Conservation (phyloP, 2,113 vertebrate species). For the Scomber colias region DNA sequence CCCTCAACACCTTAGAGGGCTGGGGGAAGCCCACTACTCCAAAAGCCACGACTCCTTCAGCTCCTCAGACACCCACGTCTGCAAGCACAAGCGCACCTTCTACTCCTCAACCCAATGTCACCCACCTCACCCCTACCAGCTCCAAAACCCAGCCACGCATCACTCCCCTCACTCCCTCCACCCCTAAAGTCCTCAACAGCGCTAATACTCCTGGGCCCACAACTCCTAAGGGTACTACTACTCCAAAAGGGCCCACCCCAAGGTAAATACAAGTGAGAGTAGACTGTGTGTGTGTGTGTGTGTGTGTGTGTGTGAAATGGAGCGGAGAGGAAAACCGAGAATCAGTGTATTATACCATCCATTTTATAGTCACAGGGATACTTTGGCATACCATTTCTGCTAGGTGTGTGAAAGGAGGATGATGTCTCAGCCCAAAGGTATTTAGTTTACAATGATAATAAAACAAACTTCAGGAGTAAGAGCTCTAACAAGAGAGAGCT, state of each 20-base stretch:
- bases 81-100: slow-evolving; percentile 63
- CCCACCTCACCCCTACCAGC: slow-evolving; percentile 47
- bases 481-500: no score
- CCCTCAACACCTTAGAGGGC: slow-evolving; percentile 92
- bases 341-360: no score
- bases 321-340: no score
- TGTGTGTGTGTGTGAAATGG: no score
- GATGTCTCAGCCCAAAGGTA: no score
- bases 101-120: slow-evolving; percentile 36
- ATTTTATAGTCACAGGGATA: no score
- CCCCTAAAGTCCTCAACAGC: slow-evolving; percentile 56
- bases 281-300: no score
- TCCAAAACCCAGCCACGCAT: slow-evolving; percentile 20
- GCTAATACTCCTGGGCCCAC: slow-evolving; percentile 32
- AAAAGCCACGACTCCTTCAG: slow-evolving; percentile 51
- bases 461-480: no score
- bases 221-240: slow-evolving; percentile 68
- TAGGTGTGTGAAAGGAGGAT: no score
- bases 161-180: slow-evolving; percentile 62
- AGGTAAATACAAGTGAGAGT: slow-evolving; percentile 83
- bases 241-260: slow-evolving; percentile 82
- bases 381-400: no score
- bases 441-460: no score
- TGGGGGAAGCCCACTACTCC: slow-evolving; percentile 88
- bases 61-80: slow-evolving; percentile 43